These are phyloP conservation scores for Teinopalpus imperialis DNA, from an alignment of 2,888 invertebrate genomes.

Conservation along the genomic window DNA sequence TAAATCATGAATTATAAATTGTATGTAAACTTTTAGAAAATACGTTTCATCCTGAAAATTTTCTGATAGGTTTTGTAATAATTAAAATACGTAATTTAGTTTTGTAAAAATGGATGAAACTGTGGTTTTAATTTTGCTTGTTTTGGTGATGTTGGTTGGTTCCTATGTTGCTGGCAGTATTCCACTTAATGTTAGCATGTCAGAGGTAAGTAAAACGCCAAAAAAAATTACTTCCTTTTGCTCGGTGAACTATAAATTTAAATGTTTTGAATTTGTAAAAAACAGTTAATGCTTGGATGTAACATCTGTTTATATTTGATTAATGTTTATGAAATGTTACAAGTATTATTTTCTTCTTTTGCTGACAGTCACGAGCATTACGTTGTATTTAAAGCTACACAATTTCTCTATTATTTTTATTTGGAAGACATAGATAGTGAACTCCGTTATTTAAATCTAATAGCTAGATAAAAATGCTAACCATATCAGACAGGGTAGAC, in stretches of 20 bases:
- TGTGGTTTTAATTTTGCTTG: slow-evolving; percentile 90
- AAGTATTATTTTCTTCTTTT: neutral
- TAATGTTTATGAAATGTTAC: too few relatives aligned
- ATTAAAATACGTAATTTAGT: slow-evolving; percentile 15
- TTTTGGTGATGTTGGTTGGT: slow-evolving; percentile 96
- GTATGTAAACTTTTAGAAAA: slow-evolving; percentile 10
- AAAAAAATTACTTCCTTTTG: neutral
- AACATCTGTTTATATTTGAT: neutral
- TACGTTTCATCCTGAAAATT: neutral
- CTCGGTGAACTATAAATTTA: too few relatives aligned
- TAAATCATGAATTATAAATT: slow-evolving; percentile 25
- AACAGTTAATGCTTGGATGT: neutral
- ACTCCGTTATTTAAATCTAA: too few relatives aligned
- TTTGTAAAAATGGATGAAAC: slow-evolving; percentile 89
- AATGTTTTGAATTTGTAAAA: too few relatives aligned
- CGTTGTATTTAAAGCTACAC: neutral
- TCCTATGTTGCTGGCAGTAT: slow-evolving; percentile 97
- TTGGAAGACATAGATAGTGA: too few relatives aligned
- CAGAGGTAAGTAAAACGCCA: slow-evolving; percentile 88
- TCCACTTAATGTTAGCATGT: slow-evolving; percentile 95
- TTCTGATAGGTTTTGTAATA: slow-evolving; percentile 1
- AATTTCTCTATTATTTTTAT: too few relatives aligned
- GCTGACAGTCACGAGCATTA: neutral
- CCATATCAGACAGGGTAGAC: too few relatives aligned
- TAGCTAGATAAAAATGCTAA: too few relatives aligned